Percentiles rank a stretch among this genome's conserved stretches.
Conservation (phyloP, 2,113 vertebrate genomes). For the Nesospiza acunhae region DNA sequence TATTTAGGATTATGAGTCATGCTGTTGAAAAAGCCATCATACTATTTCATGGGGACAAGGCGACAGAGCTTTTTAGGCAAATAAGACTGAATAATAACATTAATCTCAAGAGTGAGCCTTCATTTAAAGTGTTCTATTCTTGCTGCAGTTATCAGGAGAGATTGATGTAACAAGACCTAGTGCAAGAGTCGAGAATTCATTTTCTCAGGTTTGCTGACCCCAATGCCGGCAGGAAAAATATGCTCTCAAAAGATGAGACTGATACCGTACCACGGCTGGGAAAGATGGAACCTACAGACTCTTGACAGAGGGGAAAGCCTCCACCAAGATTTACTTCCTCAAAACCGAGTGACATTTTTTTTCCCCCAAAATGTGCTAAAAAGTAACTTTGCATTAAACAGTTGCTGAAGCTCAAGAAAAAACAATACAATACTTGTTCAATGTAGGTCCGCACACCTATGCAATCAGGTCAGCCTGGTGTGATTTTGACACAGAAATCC, state of each 20-base stretch:
- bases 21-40: slow-evolving; percentile 16
- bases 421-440: not conserved
- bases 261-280: fast-evolving
- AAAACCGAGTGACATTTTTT: not conserved
- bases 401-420: not conserved
- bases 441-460: not conserved
- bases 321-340: not conserved
- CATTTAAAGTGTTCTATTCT: not conserved
- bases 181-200: not conserved
- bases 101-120: not conserved
- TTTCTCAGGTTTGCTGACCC: not conserved
- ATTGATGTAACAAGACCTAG: not conserved
- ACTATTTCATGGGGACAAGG: not conserved
- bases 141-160: not conserved
- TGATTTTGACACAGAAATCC: not conserved
- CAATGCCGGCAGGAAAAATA: not conserved
- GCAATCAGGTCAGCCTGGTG: not conserved
- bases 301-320: not conserved
- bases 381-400: not conserved
- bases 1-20: slow-evolving; percentile 45
- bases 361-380: not conserved
- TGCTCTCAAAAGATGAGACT: not conserved
- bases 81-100: not conserved
- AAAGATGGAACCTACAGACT: not conserved
- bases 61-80: not conserved